A percentile compares a stretch with the other conserved stretches of the same genome.
phyloP scores from a whole-genome alignment of 2,888 invertebrate species.

The Gryllus longicercus region DNA sequence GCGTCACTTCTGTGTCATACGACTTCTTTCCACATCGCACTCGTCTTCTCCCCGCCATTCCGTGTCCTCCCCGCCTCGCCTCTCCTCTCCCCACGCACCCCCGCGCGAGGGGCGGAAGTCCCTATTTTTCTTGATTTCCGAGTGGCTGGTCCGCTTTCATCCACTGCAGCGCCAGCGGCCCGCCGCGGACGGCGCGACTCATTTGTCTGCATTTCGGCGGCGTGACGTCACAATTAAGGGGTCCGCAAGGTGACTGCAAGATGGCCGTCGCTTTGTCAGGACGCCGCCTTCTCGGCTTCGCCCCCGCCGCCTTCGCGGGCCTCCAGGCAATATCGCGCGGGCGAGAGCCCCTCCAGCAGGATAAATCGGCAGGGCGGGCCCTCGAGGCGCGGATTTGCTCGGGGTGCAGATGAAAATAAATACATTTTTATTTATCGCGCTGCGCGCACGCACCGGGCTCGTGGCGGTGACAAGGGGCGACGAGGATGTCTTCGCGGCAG shows the following conservation, averaged over 20 bases:
- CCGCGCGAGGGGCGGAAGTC: background rate
- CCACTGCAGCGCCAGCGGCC: background rate
- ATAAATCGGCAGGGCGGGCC: conserved; percentile 1
- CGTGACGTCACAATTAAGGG: conserved; percentile 17
- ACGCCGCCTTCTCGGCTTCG: background rate
- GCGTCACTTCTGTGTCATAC: no score
- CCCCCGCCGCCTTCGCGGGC: background rate
- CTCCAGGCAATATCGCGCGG: background rate
- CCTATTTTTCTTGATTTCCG: conserved; percentile 2
- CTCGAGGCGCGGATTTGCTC: background rate
- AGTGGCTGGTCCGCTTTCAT: background rate
- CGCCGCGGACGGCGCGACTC: background rate
- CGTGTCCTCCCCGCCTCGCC: no score
- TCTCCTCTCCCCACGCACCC: background rate
- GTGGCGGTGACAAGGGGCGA: background rate
- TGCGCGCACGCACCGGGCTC: background rate
- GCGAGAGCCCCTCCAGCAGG: background rate
- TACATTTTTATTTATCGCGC: conserved; percentile 17
- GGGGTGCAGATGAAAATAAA: conserved; percentile 17
- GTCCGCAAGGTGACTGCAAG: conserved; percentile 6
- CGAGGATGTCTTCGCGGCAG: background rate
- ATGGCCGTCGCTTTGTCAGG: conserved; percentile 8
- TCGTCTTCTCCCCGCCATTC: no score
- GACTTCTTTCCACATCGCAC: no score
- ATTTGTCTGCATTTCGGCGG: conserved; percentile 17